phyloP scores from a whole-genome alignment of 2,797 vertebrate species.

The Caiman crocodilus region DNA sequence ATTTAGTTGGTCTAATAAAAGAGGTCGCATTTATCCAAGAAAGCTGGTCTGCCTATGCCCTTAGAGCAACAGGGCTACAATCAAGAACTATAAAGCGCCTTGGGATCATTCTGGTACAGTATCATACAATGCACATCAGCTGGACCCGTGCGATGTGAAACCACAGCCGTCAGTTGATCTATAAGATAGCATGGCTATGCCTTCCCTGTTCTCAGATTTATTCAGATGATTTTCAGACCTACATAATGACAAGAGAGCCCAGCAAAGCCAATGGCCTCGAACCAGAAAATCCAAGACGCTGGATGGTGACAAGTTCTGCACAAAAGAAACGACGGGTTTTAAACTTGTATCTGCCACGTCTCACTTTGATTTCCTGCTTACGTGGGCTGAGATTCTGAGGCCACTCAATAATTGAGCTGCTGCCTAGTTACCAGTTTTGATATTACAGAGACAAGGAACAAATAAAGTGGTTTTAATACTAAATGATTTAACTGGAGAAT shows the following conservation, averaged over 20 bases:
- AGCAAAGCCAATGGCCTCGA: background rate
- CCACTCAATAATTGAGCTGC: slow-evolving; percentile 20
- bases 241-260: background rate
- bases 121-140: background rate
- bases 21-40: too few species aligned
- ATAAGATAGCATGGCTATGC: too few species aligned
- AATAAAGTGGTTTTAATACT: slow-evolving; percentile 33
- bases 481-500: background rate
- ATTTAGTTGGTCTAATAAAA: too few species aligned
- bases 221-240: background rate
- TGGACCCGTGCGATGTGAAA: background rate
- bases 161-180: rapidly evolving
- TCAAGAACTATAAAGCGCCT: background rate
- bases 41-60: too few species aligned
- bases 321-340: background rate
- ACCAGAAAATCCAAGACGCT: background rate
- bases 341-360: background rate
- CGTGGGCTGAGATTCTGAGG: slow-evolving; percentile 29
- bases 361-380: slow-evolving; percentile 15
- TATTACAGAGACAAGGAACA: slow-evolving; percentile 15
- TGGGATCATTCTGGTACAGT: background rate
- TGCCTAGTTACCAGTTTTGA: slow-evolving; percentile 56
- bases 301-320: background rate
- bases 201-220: background rate
- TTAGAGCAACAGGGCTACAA: too few species aligned